Evolutionary conservation across 2,888 invertebrate genomes (phyloP).

Genomic region (Cephus rjabovi): DNA sequence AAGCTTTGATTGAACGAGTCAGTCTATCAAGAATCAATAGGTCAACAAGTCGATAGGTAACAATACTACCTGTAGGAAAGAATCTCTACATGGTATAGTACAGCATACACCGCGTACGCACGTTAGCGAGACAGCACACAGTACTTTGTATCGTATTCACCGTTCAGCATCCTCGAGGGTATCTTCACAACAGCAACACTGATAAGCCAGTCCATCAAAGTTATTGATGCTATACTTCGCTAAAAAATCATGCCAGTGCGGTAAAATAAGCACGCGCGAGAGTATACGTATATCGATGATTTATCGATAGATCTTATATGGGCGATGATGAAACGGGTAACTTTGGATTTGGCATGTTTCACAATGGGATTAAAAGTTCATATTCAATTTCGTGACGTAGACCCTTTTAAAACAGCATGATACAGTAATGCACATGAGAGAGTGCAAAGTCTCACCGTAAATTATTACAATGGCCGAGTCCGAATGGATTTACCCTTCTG

Average conservation of each 20-base stretch:
- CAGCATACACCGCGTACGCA: background rate
- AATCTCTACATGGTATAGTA: background rate
- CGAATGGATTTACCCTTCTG: background rate
- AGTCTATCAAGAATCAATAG: background rate
- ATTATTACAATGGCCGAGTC: background rate
- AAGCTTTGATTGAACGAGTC: background rate
- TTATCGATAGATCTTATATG: background rate
- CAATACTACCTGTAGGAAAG: background rate
- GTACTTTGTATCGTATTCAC: background rate
- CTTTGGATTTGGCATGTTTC: background rate
- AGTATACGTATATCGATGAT: background rate
- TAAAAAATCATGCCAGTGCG: slow-evolving; percentile 35
- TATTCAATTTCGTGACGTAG: background rate
- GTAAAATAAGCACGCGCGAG: slow-evolving; percentile 26
- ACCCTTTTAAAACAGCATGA: background rate
- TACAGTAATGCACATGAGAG: background rate
- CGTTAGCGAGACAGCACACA: slow-evolving; percentile 3
- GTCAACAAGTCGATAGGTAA: background rate
- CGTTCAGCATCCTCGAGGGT: background rate
- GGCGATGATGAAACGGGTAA: background rate
- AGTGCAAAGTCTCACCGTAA: background rate
- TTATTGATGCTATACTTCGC: slow-evolving; percentile 40
- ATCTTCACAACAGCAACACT: background rate
- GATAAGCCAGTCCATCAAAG: slow-evolving; percentile 15
- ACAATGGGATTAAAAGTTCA: background rate